These are phyloP conservation scores for Thyatira batis DNA, from an alignment of 2,888 invertebrate species.

Conservation along the genomic window DNA sequence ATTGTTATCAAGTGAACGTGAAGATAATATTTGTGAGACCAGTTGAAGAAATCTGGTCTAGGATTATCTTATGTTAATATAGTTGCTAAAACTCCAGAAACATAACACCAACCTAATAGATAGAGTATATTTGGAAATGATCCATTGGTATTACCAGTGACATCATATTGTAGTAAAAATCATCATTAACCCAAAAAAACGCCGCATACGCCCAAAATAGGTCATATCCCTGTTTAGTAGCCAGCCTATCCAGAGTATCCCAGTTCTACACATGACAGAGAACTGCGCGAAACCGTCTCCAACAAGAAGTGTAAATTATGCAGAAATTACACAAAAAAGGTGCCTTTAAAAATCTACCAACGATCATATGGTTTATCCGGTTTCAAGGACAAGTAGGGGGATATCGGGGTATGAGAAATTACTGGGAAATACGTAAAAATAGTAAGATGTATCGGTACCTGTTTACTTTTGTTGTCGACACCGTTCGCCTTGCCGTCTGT, in stretches of 20 bases:
- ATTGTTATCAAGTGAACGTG: conserved; percentile 13
- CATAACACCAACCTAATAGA: conserved; percentile 14
- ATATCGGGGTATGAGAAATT: conserved; percentile 26
- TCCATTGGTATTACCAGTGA: conserved; percentile 18
- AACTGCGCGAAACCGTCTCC: conserved; percentile 62
- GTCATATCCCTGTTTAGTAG: conserved; percentile 70
- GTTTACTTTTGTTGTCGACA: conserved; percentile 83
- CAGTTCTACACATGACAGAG: conserved; percentile 42
- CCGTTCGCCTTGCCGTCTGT: conserved; percentile 80
- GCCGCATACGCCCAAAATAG: conserved; percentile 65
- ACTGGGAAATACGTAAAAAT: conserved; percentile 42
- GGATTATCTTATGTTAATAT: no score
- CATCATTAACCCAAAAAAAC: conserved; percentile 36
- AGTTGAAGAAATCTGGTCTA: no score
- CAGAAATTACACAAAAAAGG: conserved; percentile 9
- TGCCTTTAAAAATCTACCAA: conserved; percentile 15
- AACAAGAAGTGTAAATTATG: conserved; percentile 9
- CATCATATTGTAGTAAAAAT: conserved; percentile 33
- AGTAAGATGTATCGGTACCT: conserved; percentile 63
- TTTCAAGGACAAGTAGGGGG: conserved; percentile 11
- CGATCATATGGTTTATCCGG: neutral
- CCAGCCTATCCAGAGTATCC: conserved; percentile 56
- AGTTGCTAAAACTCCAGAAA: conserved; percentile 5
- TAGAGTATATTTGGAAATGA: neutral
- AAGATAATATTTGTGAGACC: no score